A percentile compares a stretch with the other conserved stretches of the same genome.
Conservation (phyloP, 1,140 invertebrate genomes). For the Megalonaias nervosa region DNA sequence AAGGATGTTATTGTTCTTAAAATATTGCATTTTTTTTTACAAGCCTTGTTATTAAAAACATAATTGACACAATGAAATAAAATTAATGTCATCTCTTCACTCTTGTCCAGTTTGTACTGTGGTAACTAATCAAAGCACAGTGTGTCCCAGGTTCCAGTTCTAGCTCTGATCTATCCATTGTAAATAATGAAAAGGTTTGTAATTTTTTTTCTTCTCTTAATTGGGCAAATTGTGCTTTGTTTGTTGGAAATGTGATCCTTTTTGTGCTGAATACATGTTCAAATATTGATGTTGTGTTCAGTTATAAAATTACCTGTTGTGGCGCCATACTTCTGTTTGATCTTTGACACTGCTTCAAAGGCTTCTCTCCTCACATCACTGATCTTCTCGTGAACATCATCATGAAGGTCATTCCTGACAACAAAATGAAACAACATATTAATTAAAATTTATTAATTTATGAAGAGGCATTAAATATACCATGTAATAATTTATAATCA, state of each 20-base stretch:
- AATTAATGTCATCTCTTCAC: too few relatives aligned
- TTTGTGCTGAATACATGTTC: background rate
- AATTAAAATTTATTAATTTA: background rate
- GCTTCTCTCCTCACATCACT: slow-evolving; percentile 55
- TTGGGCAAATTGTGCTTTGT: background rate
- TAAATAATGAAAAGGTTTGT: background rate
- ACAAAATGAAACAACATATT: background rate
- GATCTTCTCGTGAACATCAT: slow-evolving; percentile 63
- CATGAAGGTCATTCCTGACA: slow-evolving; percentile 60
- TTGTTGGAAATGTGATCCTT: background rate
- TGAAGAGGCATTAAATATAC: too few relatives aligned
- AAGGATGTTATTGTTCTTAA: too few relatives aligned
- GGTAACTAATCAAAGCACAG: too few relatives aligned
- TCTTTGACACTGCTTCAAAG: slow-evolving; percentile 56
- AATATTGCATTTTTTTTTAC: too few relatives aligned
- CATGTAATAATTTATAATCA: background rate
- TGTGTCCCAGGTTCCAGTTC: too few relatives aligned
- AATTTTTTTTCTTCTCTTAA: background rate
- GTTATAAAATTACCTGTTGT: slow-evolving; percentile 40
- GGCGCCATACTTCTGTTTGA: slow-evolving; percentile 55
- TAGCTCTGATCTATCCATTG: too few relatives aligned
- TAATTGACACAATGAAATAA: too few relatives aligned
- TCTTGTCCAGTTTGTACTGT: too few relatives aligned
- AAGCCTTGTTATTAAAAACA: too few relatives aligned
- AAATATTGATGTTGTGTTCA: background rate